These are phyloP conservation scores for Mesocentrotus franciscanus DNA, from an alignment of 53 echinoderm and acorn worm genomes.

Conservation along the genomic window DNA sequence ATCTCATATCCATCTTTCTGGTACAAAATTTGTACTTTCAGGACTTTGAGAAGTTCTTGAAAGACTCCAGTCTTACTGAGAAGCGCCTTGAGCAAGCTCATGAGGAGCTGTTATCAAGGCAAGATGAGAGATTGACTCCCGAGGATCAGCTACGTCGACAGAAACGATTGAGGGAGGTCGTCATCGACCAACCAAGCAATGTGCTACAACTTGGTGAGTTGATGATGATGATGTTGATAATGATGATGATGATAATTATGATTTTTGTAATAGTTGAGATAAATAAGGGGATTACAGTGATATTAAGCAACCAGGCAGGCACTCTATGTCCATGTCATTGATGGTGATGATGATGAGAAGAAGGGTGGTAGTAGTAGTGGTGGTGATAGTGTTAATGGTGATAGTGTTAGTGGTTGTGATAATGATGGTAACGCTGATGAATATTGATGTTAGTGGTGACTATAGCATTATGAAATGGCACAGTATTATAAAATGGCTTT, in stretches of 20 bases:
- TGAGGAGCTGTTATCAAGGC: constrained; percentile 80
- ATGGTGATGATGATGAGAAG: background rate
- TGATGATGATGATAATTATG: background rate
- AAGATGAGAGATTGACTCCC: constrained; percentile 80
- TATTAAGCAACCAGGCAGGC: no score
- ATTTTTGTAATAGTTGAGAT: background rate
- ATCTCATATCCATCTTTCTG: background rate
- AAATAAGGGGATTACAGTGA: background rate
- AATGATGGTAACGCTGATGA: background rate
- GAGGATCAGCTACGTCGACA: constrained; percentile 84
- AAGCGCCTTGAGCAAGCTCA: constrained; percentile 86
- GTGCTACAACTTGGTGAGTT: constrained; percentile 87
- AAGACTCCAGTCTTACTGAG: constrained; percentile 75
- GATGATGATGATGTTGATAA: background rate
- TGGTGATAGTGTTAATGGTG: background rate
- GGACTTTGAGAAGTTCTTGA: constrained; percentile 95
- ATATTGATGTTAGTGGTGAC: background rate
- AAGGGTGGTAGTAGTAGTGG: background rate
- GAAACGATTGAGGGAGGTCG: constrained; percentile 88
- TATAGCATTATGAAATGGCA: background rate
- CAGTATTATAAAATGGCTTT: no score
- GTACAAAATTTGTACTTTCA: constrained; percentile 1
- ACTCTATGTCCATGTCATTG: background rate
- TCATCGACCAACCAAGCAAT: constrained; percentile 88
- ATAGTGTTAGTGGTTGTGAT: background rate